A percentile compares a stretch with the other conserved stretches of the same genome.
Conservation (phyloP, 37 sponge, comb jelly and placozoan species). For the Cliona cf. orientalis region DNA sequence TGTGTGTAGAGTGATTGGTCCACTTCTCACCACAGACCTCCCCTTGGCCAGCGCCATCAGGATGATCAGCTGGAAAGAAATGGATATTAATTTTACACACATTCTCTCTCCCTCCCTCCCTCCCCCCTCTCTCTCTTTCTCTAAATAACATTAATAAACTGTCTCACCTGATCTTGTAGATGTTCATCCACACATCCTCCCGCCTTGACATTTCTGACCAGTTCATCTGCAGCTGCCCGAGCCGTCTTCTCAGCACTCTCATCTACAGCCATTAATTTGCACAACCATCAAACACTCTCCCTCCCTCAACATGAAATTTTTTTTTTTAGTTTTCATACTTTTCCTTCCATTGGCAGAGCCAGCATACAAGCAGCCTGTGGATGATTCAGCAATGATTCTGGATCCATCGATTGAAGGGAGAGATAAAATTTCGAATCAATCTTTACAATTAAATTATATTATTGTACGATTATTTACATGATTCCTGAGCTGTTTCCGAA, state of each 20-base stretch:
- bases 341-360: slow-evolving; percentile 71
- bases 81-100: neutral
- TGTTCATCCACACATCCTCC: slow-evolving; percentile 92
- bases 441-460: neutral
- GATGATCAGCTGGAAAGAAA: slow-evolving; percentile 76
- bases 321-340: slow-evolving; percentile 14
- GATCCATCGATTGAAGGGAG: neutral
- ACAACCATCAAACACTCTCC: no score
- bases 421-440: no score
- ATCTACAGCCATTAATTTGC: no score
- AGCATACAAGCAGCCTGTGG: slow-evolving; percentile 72
- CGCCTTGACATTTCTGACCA: slow-evolving; percentile 33
- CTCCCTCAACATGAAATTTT: neutral
- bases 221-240: slow-evolving; percentile 50
- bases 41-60: slow-evolving; percentile 94
- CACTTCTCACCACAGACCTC: slow-evolving; percentile 71
- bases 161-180: slow-evolving; percentile 85
- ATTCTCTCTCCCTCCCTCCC: neutral
- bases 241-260: slow-evolving; percentile 59
- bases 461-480: slow-evolving; percentile 55
- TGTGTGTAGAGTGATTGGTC: slow-evolving; percentile 94
- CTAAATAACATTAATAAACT: neutral
- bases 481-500: slow-evolving; percentile 80
- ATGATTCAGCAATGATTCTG: slow-evolving; percentile 52
- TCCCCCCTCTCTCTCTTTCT: neutral